Base-by-base conservation (phyloP, 2,888 invertebrate species). In the Shargacucullia verbasci region DNA sequence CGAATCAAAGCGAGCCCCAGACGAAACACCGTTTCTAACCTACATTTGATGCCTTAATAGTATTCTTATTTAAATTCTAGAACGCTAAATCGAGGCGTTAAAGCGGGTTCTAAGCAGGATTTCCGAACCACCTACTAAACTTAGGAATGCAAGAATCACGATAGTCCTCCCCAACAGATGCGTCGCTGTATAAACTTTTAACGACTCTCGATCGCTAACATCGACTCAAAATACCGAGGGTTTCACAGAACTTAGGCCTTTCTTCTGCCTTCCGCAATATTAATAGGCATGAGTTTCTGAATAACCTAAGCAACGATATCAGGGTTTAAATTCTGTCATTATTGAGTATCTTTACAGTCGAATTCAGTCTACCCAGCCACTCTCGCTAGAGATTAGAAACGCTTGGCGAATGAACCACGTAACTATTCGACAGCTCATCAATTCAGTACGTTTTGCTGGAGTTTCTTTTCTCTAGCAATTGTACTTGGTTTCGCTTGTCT, bases 21-120 rank as follows among this genome's bases (percentile, higher is more conserved):
- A 4, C 20, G 20, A 55, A 45, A 62, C 49, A 62, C 45, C 49
- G 38, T 55, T 56, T 62, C 48, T 56, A 63, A 62, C 70, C 56
- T 62, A 65, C 48, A 49, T 69, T 62, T 69, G 11, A 43, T 62
- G 38, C 35, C 39, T 41, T 38, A 41, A 14, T 55, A 49, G 31
- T 45, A 31, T 49, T 45, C 41, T 31, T 57, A 31, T 52, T 70
- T 63, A 52, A 38, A 57, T 41, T 38, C 15, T 38, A 41, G 14
- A 41, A 15, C 25, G 33, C 39, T 58, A 39, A 46, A 53, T 50
- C 37, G n/a, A 8, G 37, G 35, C 43, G 38, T 52, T 13, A 38
- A 56, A 52, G 37, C 47, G 33, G 58, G 47, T 63, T 43, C 13
- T 34, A 35, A 52, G 15, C 34, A 31, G 31, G 34, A 38, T 70